phyloP scores from a whole-genome alignment of 1,140 invertebrate genomes.

The Rhynchophorus ferrugineus region DNA sequence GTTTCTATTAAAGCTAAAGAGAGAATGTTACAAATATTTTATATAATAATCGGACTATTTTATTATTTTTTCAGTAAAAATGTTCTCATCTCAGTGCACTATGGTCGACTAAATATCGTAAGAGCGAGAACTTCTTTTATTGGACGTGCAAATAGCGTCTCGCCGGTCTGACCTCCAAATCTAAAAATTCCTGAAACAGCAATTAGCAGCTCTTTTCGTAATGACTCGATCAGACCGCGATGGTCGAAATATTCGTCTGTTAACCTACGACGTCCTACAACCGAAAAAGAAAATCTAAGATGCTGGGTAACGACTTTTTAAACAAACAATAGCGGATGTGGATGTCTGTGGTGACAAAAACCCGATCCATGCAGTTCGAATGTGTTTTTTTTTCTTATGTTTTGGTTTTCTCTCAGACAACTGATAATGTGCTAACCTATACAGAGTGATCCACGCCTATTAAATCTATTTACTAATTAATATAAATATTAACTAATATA shows the following conservation, averaged over 20 bases:
- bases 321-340: not conserved
- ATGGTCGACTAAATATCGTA: no score
- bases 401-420: not conserved
- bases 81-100: no score
- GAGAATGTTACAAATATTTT: no score
- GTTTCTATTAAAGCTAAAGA: no score
- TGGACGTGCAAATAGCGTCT: not conserved
- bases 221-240: not conserved
- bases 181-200: not conserved
- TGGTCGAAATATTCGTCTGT: not conserved
- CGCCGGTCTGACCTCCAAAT: not conserved
- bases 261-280: not conserved
- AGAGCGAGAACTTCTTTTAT: not conserved
- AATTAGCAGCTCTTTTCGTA: not conserved
- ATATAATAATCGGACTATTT: no score
- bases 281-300: not conserved
- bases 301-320: not conserved
- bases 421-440: not conserved
- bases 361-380: not conserved
- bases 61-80: no score
- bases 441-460: not conserved
- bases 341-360: not conserved
- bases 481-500: not conserved
- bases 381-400: not conserved
- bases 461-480: not conserved